Evolutionary conservation across 2,113 vertebrate species (phyloP), one percentile per base, ranked within the genome.

Genomic region (Menura novaehollandiae): DNA sequence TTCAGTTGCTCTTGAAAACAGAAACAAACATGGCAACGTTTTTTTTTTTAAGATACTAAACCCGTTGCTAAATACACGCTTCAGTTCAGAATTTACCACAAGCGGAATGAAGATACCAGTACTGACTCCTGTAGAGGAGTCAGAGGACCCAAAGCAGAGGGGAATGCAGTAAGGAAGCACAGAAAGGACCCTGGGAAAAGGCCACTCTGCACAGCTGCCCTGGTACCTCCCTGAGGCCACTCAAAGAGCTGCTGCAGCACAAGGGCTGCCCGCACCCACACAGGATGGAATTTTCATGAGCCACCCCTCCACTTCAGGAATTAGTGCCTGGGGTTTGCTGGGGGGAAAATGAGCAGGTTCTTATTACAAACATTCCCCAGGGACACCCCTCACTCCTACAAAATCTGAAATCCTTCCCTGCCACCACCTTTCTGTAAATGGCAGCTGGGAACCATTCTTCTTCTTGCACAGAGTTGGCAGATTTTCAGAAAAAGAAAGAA

Each of bases 211-310:
- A 33, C 24, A 27, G 37, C 28, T 32, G 75, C 78, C 51, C 59
- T 19, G 41, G 46, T 15, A 67, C 33, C 68, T n/a, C 15, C n/a
- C 20, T 0, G 1, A 10, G 51, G n/a, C 58, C 3, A 2, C 74
- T 16, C 26, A 2, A 13, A 60, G 32, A 56, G 55, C 44, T 56
- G 72, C 37, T 33, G 44, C 9, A 32, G 18, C 13, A 15, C 60
- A 10, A 13, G 23, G 44, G 58, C 67, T 92, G 67, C 59, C 33
- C 76, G 26, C 23, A 10, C 22, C 43, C 80, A 43, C 72, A 16
- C 13, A 6, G 49, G 28, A 13, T 2, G 28, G 13, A 11, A 64
- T 18, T 60, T 18, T 51, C 7, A 7, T 1, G 4, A 46, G 44
- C 46, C 15, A 60, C 6, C 55, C 43, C n/a, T 88, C 27, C 63